Percentiles rank a stretch among this genome's conserved stretches.
Evolutionary conservation across 2,797 vertebrate species (phyloP).

Genomic region (Vultur gryphus): DNA sequence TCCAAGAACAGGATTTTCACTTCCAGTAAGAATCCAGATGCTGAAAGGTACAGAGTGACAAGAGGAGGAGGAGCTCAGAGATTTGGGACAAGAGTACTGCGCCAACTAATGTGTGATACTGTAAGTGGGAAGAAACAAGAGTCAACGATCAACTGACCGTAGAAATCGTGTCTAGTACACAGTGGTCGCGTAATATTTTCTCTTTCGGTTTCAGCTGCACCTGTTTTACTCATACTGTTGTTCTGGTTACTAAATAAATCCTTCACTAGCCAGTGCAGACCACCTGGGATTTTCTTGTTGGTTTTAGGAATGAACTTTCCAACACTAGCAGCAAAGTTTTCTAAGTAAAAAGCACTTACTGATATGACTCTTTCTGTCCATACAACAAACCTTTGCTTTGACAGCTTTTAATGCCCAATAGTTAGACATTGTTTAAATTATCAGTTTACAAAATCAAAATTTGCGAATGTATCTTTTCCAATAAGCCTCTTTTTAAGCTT

Average conservation of each 20-base stretch:
- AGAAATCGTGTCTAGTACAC: not conserved
- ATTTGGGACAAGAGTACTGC: not conserved
- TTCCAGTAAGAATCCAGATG: not conserved
- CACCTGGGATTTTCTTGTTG: not conserved
- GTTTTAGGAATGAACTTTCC: not conserved
- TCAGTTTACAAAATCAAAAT: not conserved
- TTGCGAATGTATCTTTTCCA: not conserved
- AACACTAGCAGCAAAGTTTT: not conserved
- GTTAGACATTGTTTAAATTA: not conserved
- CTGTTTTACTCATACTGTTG: not conserved
- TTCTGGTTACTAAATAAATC: not conserved
- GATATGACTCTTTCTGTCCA: not conserved
- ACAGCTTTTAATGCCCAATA: not conserved
- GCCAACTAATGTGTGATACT: rapidly evolving
- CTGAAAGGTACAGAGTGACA: not conserved
- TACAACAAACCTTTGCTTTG: not conserved
- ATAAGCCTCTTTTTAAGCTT: not conserved
- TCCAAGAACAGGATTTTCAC: not conserved
- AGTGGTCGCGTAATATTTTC: not conserved
- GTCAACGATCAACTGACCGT: rapidly evolving
- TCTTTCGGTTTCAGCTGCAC: not conserved
- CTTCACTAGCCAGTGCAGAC: not conserved
- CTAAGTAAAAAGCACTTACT: not conserved
- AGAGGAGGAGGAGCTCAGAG: not conserved
- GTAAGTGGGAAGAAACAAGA: not conserved